phyloP scores from a whole-genome alignment of 2,797 vertebrate species.

The Eulemur mongoz region DNA sequence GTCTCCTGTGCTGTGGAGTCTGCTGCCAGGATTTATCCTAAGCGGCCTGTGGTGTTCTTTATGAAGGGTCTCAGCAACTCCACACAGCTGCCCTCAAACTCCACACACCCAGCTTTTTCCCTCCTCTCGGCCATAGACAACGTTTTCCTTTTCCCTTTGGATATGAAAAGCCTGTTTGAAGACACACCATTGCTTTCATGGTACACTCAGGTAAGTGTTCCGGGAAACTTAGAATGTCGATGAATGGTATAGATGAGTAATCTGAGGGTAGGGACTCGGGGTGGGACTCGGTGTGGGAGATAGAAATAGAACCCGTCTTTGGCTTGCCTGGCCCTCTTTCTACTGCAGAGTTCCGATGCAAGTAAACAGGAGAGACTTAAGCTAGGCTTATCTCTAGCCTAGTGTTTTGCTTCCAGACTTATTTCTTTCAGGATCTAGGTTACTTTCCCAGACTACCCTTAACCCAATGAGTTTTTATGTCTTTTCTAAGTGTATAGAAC shows the following conservation, averaged over 20 bases:
- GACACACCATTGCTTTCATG: constrained; percentile 85
- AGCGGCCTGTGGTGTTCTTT: constrained; percentile 82
- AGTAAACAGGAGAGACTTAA: neutral
- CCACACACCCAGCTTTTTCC: constrained; percentile 76
- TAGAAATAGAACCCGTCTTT: neutral
- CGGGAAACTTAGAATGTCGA: neutral
- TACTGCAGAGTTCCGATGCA: neutral
- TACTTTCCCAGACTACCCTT: constrained; percentile 8
- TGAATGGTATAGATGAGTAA: neutral
- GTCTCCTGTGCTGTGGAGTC: constrained; percentile 87
- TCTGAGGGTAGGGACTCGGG: neutral
- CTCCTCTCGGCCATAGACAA: constrained; percentile 85
- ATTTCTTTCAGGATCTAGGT: neutral
- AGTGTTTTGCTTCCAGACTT: neutral
- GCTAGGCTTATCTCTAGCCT: neutral
- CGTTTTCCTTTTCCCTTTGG: constrained; percentile 85
- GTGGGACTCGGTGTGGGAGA: neutral
- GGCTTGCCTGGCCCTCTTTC: neutral
- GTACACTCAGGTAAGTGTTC: constrained; percentile 84
- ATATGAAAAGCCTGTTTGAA: constrained; percentile 83
- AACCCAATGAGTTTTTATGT: neutral
- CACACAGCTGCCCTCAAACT: constrained; percentile 32
- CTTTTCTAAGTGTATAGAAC: neutral
- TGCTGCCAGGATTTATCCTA: constrained; percentile 83
- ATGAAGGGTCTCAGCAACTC: constrained; percentile 83